Evolutionary conservation across 2,113 vertebrate genomes (phyloP).

Genomic region (Dipodomys stephensi): DNA sequence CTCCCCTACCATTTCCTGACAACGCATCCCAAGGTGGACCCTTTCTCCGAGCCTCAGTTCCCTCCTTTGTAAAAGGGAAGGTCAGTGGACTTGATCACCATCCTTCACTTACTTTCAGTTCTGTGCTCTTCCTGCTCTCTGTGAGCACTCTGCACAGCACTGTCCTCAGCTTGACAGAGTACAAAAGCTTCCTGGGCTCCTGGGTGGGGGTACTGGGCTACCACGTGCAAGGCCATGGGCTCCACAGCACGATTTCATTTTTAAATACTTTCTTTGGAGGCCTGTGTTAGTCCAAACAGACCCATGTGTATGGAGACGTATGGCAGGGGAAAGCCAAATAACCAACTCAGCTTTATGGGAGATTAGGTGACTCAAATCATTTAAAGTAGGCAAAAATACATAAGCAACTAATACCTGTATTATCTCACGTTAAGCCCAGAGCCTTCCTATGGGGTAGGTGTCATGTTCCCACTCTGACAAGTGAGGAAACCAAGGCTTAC

Average conservation of each 20-base stretch:
- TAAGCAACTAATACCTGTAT: not conserved
- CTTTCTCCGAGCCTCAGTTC: not conserved
- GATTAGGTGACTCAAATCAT: not conserved
- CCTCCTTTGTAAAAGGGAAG: not conserved
- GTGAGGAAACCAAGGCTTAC: not conserved
- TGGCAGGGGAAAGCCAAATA: not conserved
- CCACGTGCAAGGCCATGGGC: not conserved
- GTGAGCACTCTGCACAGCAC: too few relatives aligned
- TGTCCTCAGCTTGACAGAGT: too few relatives aligned
- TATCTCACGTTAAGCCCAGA: not conserved
- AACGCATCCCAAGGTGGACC: not conserved
- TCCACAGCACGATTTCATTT: not conserved
- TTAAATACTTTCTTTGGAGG: not conserved
- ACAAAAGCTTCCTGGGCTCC: not conserved
- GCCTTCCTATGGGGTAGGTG: not conserved
- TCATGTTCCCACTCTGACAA: not conserved
- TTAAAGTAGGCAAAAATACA: conserved; percentile 16
- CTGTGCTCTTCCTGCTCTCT: not conserved
- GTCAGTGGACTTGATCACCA: not conserved
- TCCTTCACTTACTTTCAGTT: not conserved
- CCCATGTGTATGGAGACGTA: rapidly evolving
- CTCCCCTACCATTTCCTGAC: not conserved
- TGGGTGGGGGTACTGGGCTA: not conserved
- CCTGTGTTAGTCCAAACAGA: not conserved
- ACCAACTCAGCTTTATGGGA: not conserved